Evolutionary conservation across 2,888 invertebrate genomes (phyloP), one percentile per base, ranked within the genome.

Genomic region (Mesorhabditis belari): DNA sequence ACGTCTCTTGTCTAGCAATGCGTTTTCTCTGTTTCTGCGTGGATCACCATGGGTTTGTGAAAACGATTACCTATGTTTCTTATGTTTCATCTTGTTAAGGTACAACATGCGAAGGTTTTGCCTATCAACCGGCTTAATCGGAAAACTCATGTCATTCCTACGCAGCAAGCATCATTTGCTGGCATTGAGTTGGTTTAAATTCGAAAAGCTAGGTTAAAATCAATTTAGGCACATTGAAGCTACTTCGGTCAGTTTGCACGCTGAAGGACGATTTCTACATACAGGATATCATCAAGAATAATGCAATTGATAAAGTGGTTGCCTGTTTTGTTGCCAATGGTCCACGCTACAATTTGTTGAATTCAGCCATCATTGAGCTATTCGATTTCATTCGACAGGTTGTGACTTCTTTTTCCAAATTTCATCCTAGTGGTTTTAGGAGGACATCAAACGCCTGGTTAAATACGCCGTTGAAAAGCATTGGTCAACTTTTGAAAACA

Each of bases 291-390:
- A 50, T 50, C 51, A 50, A 50, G 51, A 6, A 50, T 6, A 50
- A 50, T 6, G 6, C 21, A 6, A 50, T 50, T 84, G 90, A 90
- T 74, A 93, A 93, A 29, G 92, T 99, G 62, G 89, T 96, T 75
- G 93, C 94, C 82, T 91, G 94, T 72, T 94, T 98, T 83, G 88
- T 91, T 78, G 88, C 89, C 80, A 99, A 99, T 85, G 94, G 95
- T 83, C 91, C 92, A 80, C 88, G 95, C 80, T 99, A 99, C 85
- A 99, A 99, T 85, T 87, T 99, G 76, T 86, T 99, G 76, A 98
- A 99, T 84, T 98, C 96, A 27, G 96, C 98, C 71, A 91, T 98
- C 82, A 87, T 98, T 82, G 98, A 99, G 85, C 88, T 99, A 86
- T 99, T 99, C 85, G 98, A 99, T 85, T 98, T 92, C 84, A 93